phyloP scores from a whole-genome alignment of 2,113 vertebrate genomes.

The Aphyosemion australe region DNA sequence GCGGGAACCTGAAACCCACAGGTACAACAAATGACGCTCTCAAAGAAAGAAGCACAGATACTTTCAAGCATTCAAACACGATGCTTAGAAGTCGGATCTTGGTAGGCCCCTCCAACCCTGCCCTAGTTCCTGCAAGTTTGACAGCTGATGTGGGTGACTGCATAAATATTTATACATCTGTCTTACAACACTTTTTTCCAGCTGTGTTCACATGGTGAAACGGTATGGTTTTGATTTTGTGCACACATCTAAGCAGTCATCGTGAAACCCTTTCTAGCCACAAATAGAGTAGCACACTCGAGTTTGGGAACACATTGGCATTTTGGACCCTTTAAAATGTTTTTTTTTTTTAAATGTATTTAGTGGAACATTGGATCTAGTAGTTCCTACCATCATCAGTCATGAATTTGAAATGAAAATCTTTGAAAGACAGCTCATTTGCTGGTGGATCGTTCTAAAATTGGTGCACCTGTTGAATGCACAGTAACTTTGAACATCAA shows the following conservation, averaged over 20 bases:
- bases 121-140: conserved; percentile 13
- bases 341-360: background rate
- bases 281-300: background rate
- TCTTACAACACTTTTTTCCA: conserved; percentile 18
- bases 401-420: background rate
- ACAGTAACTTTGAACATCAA: too few relatives aligned
- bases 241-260: conserved; percentile 50
- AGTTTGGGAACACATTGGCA: background rate
- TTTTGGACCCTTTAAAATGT: background rate
- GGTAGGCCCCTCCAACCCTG: conserved; percentile 11
- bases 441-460: background rate
- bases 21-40: conserved; percentile 36
- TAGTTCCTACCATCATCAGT: background rate
- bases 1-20: conserved; percentile 48
- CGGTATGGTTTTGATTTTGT: conserved; percentile 46
- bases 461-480: background rate
- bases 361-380: background rate
- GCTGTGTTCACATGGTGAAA: conserved; percentile 40
- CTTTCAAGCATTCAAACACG: conserved; percentile 39
- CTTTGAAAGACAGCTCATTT: background rate
- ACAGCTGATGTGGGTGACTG: conserved; percentile 45
- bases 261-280: conserved; percentile 14
- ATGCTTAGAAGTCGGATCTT: conserved; percentile 17
- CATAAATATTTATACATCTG: conserved; percentile 55
- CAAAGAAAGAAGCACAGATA: conserved; percentile 7